A percentile compares a stretch with the other conserved stretches of the same genome.
Conservation (phyloP, 1,140 invertebrate genomes). For the Scaptomyza hsui region DNA sequence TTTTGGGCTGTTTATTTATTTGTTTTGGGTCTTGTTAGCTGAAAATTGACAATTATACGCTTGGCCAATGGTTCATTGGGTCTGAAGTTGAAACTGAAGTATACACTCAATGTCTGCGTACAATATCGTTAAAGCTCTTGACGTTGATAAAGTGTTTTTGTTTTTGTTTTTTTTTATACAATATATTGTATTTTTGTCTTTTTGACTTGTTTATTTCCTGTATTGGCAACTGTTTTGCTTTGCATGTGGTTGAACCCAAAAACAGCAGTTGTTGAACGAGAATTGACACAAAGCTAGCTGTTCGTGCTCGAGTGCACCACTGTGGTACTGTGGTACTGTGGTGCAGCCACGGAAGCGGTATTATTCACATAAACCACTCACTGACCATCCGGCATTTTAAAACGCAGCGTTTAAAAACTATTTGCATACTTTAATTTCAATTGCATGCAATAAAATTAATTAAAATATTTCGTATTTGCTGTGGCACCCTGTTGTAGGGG, state of each 20-base stretch:
- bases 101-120: conserved; percentile 43
- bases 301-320: conserved; percentile 51
- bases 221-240: conserved; percentile 40
- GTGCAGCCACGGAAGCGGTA: conserved; percentile 28
- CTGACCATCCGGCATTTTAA: conserved; percentile 54
- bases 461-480: conserved; percentile 11
- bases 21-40: conserved; percentile 38
- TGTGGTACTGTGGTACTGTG: conserved; percentile 41
- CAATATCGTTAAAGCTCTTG: conserved; percentile 64
- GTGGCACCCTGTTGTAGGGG: conserved; percentile 22
- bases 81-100: conserved; percentile 9
- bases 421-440: conserved; percentile 16
- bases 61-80: conserved; percentile 41
- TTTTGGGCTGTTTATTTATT: no score
- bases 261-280: conserved; percentile 1
- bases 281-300: conserved; percentile 19
- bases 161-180: not conserved
- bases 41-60: conserved; percentile 58
- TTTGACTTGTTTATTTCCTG: conserved; percentile 55
- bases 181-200: no score
- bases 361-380: no score
- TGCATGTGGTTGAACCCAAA: conserved; percentile 40
- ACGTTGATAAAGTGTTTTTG: conserved; percentile 66
- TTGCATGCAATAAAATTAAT: conserved; percentile 12
- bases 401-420: conserved; percentile 23